Percentiles rank a stretch among this genome's conserved stretches.
Evolutionary conservation across 2,797 vertebrate species (phyloP).

Genomic region (Notoglanidium macrostoma): DNA sequence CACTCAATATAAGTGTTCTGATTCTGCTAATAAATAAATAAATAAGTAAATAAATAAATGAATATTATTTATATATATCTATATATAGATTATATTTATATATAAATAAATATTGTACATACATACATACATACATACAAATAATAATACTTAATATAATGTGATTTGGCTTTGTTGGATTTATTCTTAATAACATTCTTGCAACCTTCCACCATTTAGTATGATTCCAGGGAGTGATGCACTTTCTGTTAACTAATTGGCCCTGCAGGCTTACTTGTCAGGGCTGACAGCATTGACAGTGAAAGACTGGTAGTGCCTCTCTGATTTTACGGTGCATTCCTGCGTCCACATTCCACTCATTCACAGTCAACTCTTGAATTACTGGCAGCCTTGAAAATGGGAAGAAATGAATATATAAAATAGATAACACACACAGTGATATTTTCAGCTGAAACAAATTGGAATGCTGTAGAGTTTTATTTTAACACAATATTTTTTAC

Average conservation of each 20-base stretch:
- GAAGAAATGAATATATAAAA: neutral
- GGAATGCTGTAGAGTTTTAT: neutral
- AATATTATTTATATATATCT: too few relatives aligned
- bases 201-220: neutral
- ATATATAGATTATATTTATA: too few relatives aligned
- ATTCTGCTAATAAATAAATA: neutral
- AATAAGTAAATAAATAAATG: neutral
- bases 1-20: neutral
- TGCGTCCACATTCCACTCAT: slow-evolving; percentile 48
- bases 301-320: slow-evolving; percentile 66
- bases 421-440: neutral
- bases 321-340: slow-evolving; percentile 65
- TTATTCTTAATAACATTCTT: neutral
- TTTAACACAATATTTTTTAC: neutral
- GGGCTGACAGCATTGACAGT: slow-evolving; percentile 54
- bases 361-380: neutral
- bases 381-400: slow-evolving; percentile 11
- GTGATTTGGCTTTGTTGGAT: neutral
- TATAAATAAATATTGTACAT: neutral
- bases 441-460: slow-evolving; percentile 1
- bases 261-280: slow-evolving; percentile 49
- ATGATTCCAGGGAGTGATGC: neutral
- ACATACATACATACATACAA: neutral
- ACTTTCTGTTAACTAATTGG: slow-evolving; percentile 59
- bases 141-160: neutral